Base-by-base conservation (phyloP, 2,113 vertebrate genomes). In the Pogona vitticeps region DNA sequence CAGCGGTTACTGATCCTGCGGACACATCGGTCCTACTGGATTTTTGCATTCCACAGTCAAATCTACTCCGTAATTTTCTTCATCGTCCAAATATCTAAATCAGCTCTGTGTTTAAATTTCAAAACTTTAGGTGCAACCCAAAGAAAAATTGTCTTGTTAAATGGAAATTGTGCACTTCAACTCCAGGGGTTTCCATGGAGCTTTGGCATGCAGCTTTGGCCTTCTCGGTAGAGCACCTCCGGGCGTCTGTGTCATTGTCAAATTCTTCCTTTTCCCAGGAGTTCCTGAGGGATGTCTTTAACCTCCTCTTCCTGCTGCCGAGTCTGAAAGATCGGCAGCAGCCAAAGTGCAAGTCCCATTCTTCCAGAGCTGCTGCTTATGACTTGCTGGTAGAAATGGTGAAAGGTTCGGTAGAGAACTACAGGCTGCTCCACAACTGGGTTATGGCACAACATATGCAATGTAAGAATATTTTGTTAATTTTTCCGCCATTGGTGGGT, bases 391-490 rank as follows among this genome's bases (percentile, higher is more conserved):
- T 99, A 94, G 99, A 99, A 92, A 98, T 99, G 95, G 98, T 99
- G 31, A 99, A 99, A 88, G 98, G 98, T 3, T 99, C 98, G 0
- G 98, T 98, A 93, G 99, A 99, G 87, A 99, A 99, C 96, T 99
- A 99, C 96, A 97, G 99, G 59, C 97, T 99, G 78, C 98, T 99
- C 42, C 99, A 99, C 96, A 99, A 99, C 96, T 99, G 98, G 98
- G 99, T 99, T 84, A 99, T 99, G 99, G 98, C 99, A 1, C 99
- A 99, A 91, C 99, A 99, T 93, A 99, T 99, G 98, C 99, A 99
- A 91, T 97, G 99, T 99, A 96, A 98, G 97, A 85, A 71, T 72
- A 77, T 88, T 76, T 86, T 46, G 71, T 89, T 76, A 21, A 75
- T 89, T 88, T 36, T 72, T 18, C 56, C 18, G 71, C 26, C 31